Base-by-base conservation (phyloP, 2,113 vertebrate genomes). In the Gasterosteus nipponicus region DNA sequence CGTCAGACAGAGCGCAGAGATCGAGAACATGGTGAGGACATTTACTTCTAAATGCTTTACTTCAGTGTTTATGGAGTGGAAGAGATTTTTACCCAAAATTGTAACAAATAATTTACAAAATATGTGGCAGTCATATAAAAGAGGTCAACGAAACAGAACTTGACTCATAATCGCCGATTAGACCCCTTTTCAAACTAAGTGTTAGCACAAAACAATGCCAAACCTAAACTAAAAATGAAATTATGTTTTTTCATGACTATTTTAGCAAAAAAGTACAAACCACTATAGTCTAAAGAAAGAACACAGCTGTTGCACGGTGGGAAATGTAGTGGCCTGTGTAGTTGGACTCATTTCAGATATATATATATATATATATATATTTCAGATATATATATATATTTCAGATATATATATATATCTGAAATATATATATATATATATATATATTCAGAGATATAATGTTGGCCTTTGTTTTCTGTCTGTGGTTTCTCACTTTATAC, bases 1-100 rank as follows among this genome's bases (percentile, higher is more conserved):
- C 0, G 96, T 99, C 75, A 92, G 97, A 64, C 98, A 99, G 86
- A 98, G 97, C 33, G 94, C 98, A 10, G 97, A 99, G 94, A 93
- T 97, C 59, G 98, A 99, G 91, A 99, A 98, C 91, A 93, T 98
- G 96, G 98, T 98, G 94, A 61, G 93, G 71, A 42, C 26, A 60
- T 31, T 38, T 66, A 29, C 22, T 68, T 46, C 39, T 31, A 2
- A 58, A 68, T 15, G 10, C 53, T 59, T 41, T 7, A 38, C 8
- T 63, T 39, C 7, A 57, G n/a, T 14, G 46, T 33, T 18, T 12
- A 41, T 31, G 18, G 10, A 15, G n/a, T n/a, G 7, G 29, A 54
- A 15, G 31, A 57, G 0, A 0, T 26, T 38, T 14, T 41, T 39
- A 12, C n/a, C n/a, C 1, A 18, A 38, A 67, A 7, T 38, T 66